These are phyloP conservation scores for Drosophila suboccidentalis DNA, from an alignment of 2,888 invertebrate genomes.

Conservation along the genomic window DNA sequence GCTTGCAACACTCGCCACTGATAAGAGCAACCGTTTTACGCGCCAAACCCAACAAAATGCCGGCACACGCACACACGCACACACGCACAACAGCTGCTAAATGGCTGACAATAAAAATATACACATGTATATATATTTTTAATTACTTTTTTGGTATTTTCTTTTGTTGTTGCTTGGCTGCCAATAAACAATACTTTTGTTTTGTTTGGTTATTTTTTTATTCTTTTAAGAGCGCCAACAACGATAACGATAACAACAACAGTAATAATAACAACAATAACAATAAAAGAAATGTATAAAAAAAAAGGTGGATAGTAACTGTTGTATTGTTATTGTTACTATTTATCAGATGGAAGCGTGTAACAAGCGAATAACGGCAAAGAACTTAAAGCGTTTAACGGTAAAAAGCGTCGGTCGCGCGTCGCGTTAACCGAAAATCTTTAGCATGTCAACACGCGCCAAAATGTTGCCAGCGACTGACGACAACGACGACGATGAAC, in stretches of 20 bases:
- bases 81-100: constrained; percentile 8
- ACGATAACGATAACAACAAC: constrained; percentile 19
- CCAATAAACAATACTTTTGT: constrained; percentile 19
- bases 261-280: constrained; percentile 13
- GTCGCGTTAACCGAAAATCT: constrained; percentile 74
- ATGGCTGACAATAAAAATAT: constrained; percentile 12
- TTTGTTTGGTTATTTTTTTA: too few relatives aligned
- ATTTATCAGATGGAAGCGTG: constrained; percentile 45
- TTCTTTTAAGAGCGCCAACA: constrained; percentile 6
- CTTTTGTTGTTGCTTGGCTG: constrained; percentile 25
- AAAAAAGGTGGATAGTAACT: constrained; percentile 8
- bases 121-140: constrained; percentile 14
- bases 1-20: constrained; percentile 30
- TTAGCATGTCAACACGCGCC: constrained; percentile 85
- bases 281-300: constrained; percentile 6
- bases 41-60: constrained; percentile 60
- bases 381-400: constrained; percentile 73
- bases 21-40: constrained; percentile 45
- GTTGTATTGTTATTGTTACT: constrained; percentile 30
- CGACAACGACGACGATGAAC: constrained; percentile 50
- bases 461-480: constrained; percentile 85
- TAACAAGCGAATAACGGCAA: constrained; percentile 52
- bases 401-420: constrained; percentile 68
- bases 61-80: constrained; percentile 29
- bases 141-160: constrained; percentile 44